These are phyloP conservation scores for Coreoperca whiteheadi DNA, from an alignment of 2,113 vertebrate genomes.

Conservation along the genomic window DNA sequence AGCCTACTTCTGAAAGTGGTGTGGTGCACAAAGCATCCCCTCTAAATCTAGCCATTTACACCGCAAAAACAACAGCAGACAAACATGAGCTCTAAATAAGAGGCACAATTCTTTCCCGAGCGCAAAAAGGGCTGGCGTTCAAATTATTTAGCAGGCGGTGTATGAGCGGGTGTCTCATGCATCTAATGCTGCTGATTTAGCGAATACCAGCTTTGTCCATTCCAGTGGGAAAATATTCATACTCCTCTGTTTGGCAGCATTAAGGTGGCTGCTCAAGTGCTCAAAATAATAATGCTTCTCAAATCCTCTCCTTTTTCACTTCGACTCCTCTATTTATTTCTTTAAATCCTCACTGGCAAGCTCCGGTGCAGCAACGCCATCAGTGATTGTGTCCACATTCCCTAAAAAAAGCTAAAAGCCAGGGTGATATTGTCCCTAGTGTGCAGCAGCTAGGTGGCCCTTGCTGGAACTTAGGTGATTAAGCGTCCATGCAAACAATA, in stretches of 20 bases:
- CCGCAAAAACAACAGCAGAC: conserved; percentile 29
- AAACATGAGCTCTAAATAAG: conserved; percentile 23
- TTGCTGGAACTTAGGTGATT: neutral
- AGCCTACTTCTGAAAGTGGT: conserved; percentile 13
- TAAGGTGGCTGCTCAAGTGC: conserved; percentile 80
- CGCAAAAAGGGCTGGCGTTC: conserved; percentile 21
- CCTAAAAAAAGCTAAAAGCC: conserved; percentile 63
- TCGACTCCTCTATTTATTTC: conserved; percentile 9
- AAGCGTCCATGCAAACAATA: neutral
- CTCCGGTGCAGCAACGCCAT: conserved; percentile 59
- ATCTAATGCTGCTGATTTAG: conserved; percentile 82
- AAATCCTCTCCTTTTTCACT: conserved; percentile 43
- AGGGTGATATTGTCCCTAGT: conserved; percentile 41
- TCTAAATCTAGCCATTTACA: conserved; percentile 23
- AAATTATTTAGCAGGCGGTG: conserved; percentile 74
- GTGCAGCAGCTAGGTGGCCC: conserved; percentile 51
- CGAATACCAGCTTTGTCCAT: conserved; percentile 76
- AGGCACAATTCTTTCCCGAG: conserved; percentile 34
- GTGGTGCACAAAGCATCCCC: conserved; percentile 6
- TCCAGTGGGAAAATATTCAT: conserved; percentile 80
- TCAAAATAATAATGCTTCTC: conserved; percentile 81
- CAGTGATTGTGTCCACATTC: conserved; percentile 64
- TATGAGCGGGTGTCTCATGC: conserved; percentile 70
- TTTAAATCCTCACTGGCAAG: conserved; percentile 49
- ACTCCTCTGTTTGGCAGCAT: conserved; percentile 75